Conservation (phyloP, 2,113 vertebrate genomes). For the Sprattus sprattus region DNA sequence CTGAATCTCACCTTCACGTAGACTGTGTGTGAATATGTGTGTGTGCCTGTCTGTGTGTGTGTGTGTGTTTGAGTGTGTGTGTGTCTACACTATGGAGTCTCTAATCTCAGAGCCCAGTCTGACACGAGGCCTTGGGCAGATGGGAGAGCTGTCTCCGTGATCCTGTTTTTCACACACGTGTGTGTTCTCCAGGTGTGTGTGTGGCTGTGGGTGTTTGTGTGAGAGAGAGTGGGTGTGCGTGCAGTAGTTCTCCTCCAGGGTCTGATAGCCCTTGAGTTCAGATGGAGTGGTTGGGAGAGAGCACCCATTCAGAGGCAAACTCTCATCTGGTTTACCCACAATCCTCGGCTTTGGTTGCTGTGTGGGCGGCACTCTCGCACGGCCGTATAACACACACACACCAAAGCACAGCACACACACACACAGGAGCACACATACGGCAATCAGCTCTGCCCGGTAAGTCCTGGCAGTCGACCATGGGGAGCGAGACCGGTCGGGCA, state of each 20-base stretch:
- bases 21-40: neutral
- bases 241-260: conserved; percentile 84
- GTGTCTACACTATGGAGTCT: conserved; percentile 84
- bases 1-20: neutral
- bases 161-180: conserved; percentile 76
- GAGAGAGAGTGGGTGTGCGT: conserved; percentile 63
- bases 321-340: conserved; percentile 74
- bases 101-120: conserved; percentile 91
- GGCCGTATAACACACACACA: conserved; percentile 83
- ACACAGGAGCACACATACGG: conserved; percentile 81
- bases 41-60: neutral
- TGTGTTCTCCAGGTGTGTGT: neutral
- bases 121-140: conserved; percentile 84
- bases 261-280: conserved; percentile 92
- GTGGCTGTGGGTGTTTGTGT: conserved; percentile 75
- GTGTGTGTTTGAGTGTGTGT: neutral
- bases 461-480: conserved; percentile 72
- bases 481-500: conserved; percentile 60
- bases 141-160: conserved; percentile 82
- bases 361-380: conserved; percentile 74
- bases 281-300: conserved; percentile 73
- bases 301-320: conserved; percentile 82
- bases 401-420: conserved; percentile 70
- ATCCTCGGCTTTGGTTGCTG: conserved; percentile 80
- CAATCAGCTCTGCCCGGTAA: conserved; percentile 90